Percentiles rank a stretch among this genome's conserved stretches.
These are phyloP conservation scores for Priocnemis perturbator DNA, from an alignment of 2,888 invertebrate species.

Conservation along the genomic window DNA sequence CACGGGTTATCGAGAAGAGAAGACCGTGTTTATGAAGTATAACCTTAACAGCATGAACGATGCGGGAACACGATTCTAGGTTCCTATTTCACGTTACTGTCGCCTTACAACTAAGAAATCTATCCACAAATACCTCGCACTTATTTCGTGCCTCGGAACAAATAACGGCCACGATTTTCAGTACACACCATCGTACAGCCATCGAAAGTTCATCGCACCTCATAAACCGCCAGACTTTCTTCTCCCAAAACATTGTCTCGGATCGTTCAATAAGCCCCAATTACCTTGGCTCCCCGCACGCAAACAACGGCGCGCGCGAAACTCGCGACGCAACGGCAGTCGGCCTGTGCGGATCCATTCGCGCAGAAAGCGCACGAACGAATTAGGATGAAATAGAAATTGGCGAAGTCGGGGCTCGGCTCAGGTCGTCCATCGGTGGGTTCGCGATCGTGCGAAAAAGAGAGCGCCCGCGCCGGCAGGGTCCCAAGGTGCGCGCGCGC, in stretches of 20 bases:
- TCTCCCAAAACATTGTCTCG: too few species aligned
- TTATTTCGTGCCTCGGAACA: too few species aligned
- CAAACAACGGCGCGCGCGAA: background rate
- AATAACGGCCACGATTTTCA: too few species aligned
- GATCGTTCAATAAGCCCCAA: too few species aligned
- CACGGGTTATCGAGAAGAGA: constrained; percentile 54
- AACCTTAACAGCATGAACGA: background rate
- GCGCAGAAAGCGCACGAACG: background rate
- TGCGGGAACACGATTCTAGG: background rate
- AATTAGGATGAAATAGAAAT: constrained; percentile 48
- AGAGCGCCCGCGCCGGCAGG: constrained; percentile 45
- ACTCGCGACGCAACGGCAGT: background rate
- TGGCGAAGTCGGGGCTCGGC: constrained; percentile 10
- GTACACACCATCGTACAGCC: too few species aligned
- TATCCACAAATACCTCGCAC: too few species aligned
- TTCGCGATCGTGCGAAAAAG: constrained; percentile 52
- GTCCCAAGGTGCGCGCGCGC: background rate
- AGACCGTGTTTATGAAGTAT: background rate
- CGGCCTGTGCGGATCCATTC: background rate
- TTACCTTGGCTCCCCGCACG: too few species aligned
- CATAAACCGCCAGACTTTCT: too few species aligned
- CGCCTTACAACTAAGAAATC: background rate
- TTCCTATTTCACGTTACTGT: constrained; percentile 1
- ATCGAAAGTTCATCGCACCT: too few species aligned
- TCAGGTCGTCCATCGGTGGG: background rate